Evolutionary conservation across 2,888 invertebrate species (phyloP), one percentile per base, ranked within the genome.

Genomic region (Cryptocheilus praepositus): DNA sequence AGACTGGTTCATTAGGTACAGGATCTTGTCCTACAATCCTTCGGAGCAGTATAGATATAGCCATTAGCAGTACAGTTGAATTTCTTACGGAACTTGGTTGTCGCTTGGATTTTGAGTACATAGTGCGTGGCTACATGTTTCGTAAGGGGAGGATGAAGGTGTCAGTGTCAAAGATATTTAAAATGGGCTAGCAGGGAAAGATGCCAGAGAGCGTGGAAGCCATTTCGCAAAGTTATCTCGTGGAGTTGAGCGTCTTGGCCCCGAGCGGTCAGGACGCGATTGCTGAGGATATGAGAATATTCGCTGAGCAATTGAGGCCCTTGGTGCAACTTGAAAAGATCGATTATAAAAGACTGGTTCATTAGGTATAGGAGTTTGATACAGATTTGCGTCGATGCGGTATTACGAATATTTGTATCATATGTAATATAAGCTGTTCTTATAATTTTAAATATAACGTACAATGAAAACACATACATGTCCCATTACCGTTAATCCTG

Each of bases 61-160:
- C 96, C 0, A 96, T 96, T 73, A 97, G 95, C 80, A 94, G 94
- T 19, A 96, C 96, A 84, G 93, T 98, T 0, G 96, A 97, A 76
- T 98, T 98, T 85, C 92, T 98, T 0, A 95, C 94, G 71, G 98
- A 98, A 90, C 91, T 98, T 74, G 98, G 98, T 0, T 96, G 95
- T 82, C 91, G 95, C 65, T 91, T 97, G 71, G 98, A 98, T 85
- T 98, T 96, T 91, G 98, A 98, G 89, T 98, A 96, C 86, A 95
- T 96, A 78, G 94, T 96, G 0, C 94, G 97, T 89, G 98, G 94
- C 16, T 97, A 95, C 84, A 96, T 98, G 94, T 98, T 98, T 84
- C 92, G 97, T 66, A 98, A 98, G 89, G 98, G 98, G 0, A 92
- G 98, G 68, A 97, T 98, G 96, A 98, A 98, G 89, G 95, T 98